Conservation (phyloP, 2,888 invertebrate genomes). For the Saturnia japonica region DNA sequence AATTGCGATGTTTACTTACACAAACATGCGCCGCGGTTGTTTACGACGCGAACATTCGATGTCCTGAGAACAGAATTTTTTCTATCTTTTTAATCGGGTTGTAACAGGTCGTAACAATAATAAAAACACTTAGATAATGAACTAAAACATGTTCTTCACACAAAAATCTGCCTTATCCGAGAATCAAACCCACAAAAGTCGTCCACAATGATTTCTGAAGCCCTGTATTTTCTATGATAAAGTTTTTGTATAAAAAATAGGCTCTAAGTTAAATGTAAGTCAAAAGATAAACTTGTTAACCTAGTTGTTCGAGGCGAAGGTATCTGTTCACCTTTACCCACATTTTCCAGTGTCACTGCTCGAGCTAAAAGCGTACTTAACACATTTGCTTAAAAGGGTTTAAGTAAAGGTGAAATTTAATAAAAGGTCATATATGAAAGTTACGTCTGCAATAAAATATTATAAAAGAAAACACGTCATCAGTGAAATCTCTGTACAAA, state of each 20-base stretch:
- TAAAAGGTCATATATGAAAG: background rate
- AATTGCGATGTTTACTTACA: too few species aligned
- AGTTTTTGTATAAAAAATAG: background rate
- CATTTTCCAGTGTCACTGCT: background rate
- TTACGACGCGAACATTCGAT: too few species aligned
- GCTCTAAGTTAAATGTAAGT: background rate
- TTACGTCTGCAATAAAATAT: background rate
- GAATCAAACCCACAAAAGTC: too few species aligned
- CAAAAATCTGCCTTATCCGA: too few species aligned
- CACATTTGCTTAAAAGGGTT: conserved; percentile 1
- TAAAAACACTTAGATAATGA: too few species aligned
- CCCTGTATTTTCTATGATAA: background rate
- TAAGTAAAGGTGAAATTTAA: conserved; percentile 4
- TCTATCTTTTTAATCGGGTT: too few species aligned
- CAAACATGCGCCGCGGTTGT: too few species aligned
- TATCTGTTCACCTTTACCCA: background rate
- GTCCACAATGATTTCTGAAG: too few species aligned
- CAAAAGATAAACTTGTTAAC: background rate
- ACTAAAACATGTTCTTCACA: too few species aligned
- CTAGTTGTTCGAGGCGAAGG: background rate
- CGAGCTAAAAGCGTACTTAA: background rate
- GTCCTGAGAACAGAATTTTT: too few species aligned
- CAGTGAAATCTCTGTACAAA: background rate
- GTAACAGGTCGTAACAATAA: too few species aligned
- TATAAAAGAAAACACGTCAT: background rate